Base-by-base conservation (phyloP, 2,113 vertebrate genomes). In the Speoplatyrhinus poulsoni region DNA sequence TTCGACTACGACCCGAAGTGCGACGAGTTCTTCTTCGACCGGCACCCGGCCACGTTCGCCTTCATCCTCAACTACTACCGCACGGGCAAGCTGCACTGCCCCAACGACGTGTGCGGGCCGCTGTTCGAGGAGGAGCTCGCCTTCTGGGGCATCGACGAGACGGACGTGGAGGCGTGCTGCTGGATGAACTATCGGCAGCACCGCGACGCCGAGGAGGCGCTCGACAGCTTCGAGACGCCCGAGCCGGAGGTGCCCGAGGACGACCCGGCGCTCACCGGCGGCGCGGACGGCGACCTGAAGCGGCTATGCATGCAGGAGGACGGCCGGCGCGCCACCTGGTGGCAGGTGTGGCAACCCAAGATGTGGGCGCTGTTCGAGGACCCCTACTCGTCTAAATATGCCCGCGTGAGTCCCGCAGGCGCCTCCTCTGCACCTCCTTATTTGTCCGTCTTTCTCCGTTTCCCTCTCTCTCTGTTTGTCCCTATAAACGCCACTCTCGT, bases 181-280 rank as follows among this genome's bases (percentile, higher is more conserved):
- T 99, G 97, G 97, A 99, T 99, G 96, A 97, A 96, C 81, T 99
- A 99, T 86, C 90, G 97, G n/a, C 97, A 99, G 88, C 97, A 99
- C 64, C 93, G 97, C 0, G 97, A 99, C 10, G 97, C 97, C 0
- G 97, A 98, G 57, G 97, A 98, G 85, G 97, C 97, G 52, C 92
- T 98, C 75, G 96, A 98, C 85, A 98, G 95, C 90, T 99, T 99
- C 1, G 96, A 99, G 88, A 94, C 91, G 7, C 96, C 96, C 0
- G 96, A 98, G 80, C 94, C 93, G 0, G 93, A 95, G 0, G 75
- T 62, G 0, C 91, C 90, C 0, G 91, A 92, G 50, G 92, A 94
- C 1, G 93, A 95, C 73, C 91, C 94, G 60, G 96, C 95, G 65
- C 89, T 94, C 72, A 95, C 84, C 83, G 96, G 70, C 48, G 93